Base-by-base conservation (phyloP, 2,797 vertebrate genomes). In the Acrocephalus scirpaceus region DNA sequence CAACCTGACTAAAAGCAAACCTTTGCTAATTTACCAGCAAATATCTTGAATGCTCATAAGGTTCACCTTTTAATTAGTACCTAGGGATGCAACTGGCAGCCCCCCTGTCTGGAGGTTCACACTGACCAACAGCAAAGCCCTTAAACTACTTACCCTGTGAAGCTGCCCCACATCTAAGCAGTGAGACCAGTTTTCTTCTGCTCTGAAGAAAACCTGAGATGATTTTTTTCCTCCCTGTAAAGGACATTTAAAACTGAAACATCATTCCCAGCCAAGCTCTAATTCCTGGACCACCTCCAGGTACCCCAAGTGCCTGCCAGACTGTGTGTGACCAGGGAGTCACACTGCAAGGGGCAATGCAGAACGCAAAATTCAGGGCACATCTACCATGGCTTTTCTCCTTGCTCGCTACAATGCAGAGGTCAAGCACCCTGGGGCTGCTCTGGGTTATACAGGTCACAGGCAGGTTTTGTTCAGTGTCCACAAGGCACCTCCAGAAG, bases 401-500 rank as follows among this genome's bases (percentile, higher is more conserved):
- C 50, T 72, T 13, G 32, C 64, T 26, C 0, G 0, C 53, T 0
- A 5, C 44, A 79, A 26, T 0, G 3, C 25, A 25, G 51, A 79
- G 30, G 40, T 9, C 27, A 50, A 76, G 60, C 57, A 48, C 32
- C 2, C 7, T 20, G 51, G 17, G 60, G 29, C 47, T 70, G 51
- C 60, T 64, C 51, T 8, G 38, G 12, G 47, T 79, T 21, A 44
- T 36, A 27, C 54, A 32, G 18, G 40, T 16, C 26, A 58, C 17
- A 21, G 60, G 17, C 20, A 87, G 45, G 29, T 42, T 91, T 82
- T 47, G 27, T 27, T 67, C 1, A 0, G 12, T 44, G 20, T 77
- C 60, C 58, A 53, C 45, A 57, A 80, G 27, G 25, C 57, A 88
- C 3, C 18, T 66, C n/a, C 67, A 80, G 56, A 82, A 85, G 67